Base-by-base conservation (phyloP, 2,888 invertebrate genomes). In the Phymatocera aterrima region DNA sequence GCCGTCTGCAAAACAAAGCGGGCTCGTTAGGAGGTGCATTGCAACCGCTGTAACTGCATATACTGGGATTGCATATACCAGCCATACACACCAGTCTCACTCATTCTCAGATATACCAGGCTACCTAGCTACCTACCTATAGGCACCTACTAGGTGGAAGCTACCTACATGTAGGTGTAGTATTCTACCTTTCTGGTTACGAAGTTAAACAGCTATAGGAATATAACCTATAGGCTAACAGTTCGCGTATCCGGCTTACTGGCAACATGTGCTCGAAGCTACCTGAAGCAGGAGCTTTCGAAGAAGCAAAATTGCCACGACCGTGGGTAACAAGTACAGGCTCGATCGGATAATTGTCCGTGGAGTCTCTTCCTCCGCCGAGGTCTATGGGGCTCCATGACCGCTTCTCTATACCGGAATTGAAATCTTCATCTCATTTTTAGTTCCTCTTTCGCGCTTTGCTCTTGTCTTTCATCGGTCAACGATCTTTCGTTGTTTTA, bases 11-110 rank as follows among this genome's bases (percentile, higher is more conserved):
- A 90, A 90, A 90, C 90, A 90, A 90, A 90, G 90, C 89, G 87
- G 89, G 90, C 90, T 90, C 90, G 90, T 90, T 90, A 90, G 85
- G 87, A 88, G 87, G 86, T 85, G 87, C 88, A 88, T 88, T 85
- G 88, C 86, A 88, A 88, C 86, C 87, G 87, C 86, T 88, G 86
- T 85, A 84, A 83, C 54, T 57, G n/a, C n/a, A n/a, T n/a, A n/a
- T n/a, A 75, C 75, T n/a, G 57, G 40, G 75, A 75, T 57, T 60
- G 60, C 21, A 57, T 72, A 46, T 34, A 68, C 68, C 2, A 18
- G 54, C n/a, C n/a, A n/a, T n/a, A 37, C 51, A 51, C 64, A 64
- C 64, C 37, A 15, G 46, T 10, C 46, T 68, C 68, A 46, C 15
- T 28, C 6, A 34, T 68, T 68, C 68, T 43, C 15, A 43, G 21